Evolutionary conservation across 2,797 vertebrate species (phyloP).

Genomic region (Pipistrellus kuhlii): DNA sequence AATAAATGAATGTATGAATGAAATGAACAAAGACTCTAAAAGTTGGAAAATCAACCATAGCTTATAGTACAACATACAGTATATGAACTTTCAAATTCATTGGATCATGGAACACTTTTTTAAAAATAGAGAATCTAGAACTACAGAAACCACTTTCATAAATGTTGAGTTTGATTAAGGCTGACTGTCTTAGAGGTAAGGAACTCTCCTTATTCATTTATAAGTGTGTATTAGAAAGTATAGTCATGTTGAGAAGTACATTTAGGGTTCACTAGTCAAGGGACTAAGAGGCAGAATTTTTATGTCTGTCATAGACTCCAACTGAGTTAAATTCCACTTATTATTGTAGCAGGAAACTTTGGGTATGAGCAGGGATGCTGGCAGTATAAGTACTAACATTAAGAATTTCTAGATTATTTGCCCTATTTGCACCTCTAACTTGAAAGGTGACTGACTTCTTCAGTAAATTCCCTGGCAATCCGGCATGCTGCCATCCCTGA

Average conservation of each 20-base stretch:
- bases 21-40: constrained; percentile 31
- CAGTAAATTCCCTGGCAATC: not conserved
- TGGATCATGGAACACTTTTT: not conserved
- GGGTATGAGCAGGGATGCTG: not conserved
- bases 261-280: not conserved
- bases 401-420: not conserved
- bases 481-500: not conserved
- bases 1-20: constrained; percentile 2
- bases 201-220: not conserved
- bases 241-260: not conserved
- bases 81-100: not conserved
- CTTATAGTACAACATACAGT: not conserved
- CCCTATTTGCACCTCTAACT: not conserved
- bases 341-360: not conserved
- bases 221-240: not conserved
- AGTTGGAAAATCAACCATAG: not conserved
- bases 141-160: not conserved
- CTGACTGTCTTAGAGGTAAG: not conserved
- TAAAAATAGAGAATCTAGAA: not conserved
- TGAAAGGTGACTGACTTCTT: not conserved
- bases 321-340: not conserved
- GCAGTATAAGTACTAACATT: not conserved
- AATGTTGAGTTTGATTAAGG: not conserved
- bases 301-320: not conserved
- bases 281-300: not conserved